Evolutionary conservation across 1,140 invertebrate species (phyloP).

Genomic region (Leptoteleia sp.): DNA sequence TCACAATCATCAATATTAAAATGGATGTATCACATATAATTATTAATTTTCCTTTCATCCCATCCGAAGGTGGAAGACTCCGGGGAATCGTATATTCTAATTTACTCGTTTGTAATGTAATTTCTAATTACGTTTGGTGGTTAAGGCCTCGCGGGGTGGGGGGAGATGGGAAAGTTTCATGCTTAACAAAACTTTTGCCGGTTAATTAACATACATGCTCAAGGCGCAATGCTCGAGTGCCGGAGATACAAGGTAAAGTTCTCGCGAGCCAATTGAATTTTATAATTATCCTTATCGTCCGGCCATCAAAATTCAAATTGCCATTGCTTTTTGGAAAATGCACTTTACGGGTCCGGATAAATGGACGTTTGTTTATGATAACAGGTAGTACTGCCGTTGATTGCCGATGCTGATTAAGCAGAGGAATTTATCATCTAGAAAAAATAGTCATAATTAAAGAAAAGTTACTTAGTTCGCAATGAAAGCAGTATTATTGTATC

Average conservation of each 20-base stretch:
- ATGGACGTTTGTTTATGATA: no score
- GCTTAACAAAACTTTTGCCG: conserved; percentile 62
- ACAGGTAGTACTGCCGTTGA: no score
- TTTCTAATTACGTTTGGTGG: conserved; percentile 68
- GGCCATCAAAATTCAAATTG: no score
- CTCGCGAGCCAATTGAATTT: conserved; percentile 37
- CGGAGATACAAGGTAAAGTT: conserved; percentile 44
- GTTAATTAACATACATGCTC: conserved; percentile 66
- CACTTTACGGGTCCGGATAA: no score
- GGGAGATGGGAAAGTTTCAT: conserved; percentile 60
- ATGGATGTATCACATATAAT: conserved; percentile 44
- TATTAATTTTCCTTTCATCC: conserved; percentile 58
- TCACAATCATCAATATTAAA: conserved; percentile 57
- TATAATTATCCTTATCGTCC: conserved; percentile 35
- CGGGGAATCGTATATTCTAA: conserved; percentile 65
- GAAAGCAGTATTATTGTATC: no score
- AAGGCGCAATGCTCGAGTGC: conserved; percentile 54
- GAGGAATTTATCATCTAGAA: no score
- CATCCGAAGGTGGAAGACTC: conserved; percentile 39
- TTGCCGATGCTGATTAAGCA: no score
- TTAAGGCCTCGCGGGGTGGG: conserved; percentile 24
- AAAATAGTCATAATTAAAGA: no score
- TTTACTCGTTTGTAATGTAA: conserved; percentile 67
- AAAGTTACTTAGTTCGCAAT: no score
- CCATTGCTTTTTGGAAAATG: no score